A percentile compares a stretch with the other conserved stretches of the same genome.
These are phyloP conservation scores for Xenopus petersii DNA, from an alignment of 2,797 vertebrate species.

Conservation along the genomic window DNA sequence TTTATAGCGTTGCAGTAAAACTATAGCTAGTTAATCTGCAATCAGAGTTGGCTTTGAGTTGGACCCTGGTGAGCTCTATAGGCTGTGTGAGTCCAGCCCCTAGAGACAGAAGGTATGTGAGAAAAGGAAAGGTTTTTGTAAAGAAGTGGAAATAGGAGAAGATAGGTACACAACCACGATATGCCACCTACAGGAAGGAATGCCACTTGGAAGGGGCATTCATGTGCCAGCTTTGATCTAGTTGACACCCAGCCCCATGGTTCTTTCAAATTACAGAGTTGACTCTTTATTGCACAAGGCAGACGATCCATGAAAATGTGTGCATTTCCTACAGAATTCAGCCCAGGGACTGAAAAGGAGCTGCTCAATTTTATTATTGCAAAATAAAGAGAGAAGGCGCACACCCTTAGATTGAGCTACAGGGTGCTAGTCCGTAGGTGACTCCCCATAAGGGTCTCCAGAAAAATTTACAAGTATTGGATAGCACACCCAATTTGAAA, in stretches of 20 bases:
- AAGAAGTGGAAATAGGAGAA: conserved; percentile 56
- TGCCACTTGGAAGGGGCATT: conserved; percentile 8
- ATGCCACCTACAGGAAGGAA: conserved; percentile 39
- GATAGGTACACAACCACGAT: conserved; percentile 29
- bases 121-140: conserved; percentile 58
- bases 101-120: conserved; percentile 60
- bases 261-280: conserved; percentile 6
- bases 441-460: no score
- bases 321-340: neutral
- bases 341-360: neutral
- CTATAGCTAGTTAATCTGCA: no score
- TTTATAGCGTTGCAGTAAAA: no score
- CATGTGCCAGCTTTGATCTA: conserved; percentile 22
- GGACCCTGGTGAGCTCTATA: conserved; percentile 24
- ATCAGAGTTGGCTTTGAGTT: no score
- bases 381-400: no score
- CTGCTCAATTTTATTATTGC: no score
- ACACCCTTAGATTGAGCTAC: no score
- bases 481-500: no score
- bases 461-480: no score
- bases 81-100: conserved; percentile 54
- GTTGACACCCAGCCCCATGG: conserved; percentile 18
- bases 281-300: conserved; percentile 11
- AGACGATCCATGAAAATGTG: neutral
- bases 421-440: no score